Conservation (phyloP, 1,140 invertebrate species). For the Danaus melanippus region DNA sequence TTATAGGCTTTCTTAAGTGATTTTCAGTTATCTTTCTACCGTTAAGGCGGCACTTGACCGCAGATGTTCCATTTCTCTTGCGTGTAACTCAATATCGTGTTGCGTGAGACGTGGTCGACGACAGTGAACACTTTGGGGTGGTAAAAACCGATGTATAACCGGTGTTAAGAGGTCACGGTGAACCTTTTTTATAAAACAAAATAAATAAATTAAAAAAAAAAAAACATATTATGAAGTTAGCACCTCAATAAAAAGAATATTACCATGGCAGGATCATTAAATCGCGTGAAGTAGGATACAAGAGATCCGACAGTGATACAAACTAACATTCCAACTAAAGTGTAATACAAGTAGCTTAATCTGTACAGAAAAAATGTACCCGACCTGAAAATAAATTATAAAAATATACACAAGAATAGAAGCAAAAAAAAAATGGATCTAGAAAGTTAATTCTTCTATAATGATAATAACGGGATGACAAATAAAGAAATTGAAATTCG, state of each 20-base stretch:
- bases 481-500: no score
- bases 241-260: neutral
- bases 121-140: conserved; percentile 46
- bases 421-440: no score
- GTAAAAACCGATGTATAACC: conserved; percentile 58
- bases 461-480: no score
- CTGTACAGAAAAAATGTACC: conserved; percentile 76
- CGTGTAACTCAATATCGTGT: conserved; percentile 48
- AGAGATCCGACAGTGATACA: conserved; percentile 78
- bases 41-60: conserved; percentile 26
- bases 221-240: no score
- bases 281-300: conserved; percentile 79
- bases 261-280: conserved; percentile 73
- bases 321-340: conserved; percentile 77
- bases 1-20: no score
- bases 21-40: conserved; percentile 9
- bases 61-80: conserved; percentile 40
- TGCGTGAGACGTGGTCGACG: conserved; percentile 53
- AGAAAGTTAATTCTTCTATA: no score
- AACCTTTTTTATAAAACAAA: conserved; percentile 29
- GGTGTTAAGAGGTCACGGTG: conserved; percentile 64
- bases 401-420: no score
- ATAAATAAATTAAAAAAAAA: neutral
- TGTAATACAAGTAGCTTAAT: conserved; percentile 80
- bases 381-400: conserved; percentile 33